These are phyloP conservation scores for Gobio gobio DNA, from an alignment of 2,113 vertebrate species.

Conservation along the genomic window DNA sequence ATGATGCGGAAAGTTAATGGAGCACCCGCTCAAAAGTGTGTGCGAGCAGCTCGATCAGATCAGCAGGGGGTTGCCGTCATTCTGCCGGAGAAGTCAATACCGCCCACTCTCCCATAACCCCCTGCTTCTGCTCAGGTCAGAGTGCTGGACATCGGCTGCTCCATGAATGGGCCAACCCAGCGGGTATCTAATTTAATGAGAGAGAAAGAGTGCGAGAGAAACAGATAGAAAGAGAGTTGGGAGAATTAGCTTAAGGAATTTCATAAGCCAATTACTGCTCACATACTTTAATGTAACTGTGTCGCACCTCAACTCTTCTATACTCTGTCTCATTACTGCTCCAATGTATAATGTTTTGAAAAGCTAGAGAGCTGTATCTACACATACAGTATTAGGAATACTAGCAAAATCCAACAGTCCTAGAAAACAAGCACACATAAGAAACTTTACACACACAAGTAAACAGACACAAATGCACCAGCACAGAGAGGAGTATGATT, in stretches of 20 bases:
- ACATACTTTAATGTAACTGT: constrained; percentile 30
- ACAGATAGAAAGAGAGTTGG: constrained; percentile 40
- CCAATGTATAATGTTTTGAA: not conserved
- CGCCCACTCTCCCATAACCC: constrained; percentile 72
- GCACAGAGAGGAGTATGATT: constrained; percentile 36
- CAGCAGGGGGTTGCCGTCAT: constrained; percentile 41
- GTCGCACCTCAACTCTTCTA: not conserved
- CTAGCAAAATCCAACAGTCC: not conserved
- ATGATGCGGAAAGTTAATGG: constrained; percentile 15
- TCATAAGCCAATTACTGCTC: constrained; percentile 34
- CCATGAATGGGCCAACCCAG: constrained; percentile 62
- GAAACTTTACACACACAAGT: not conserved
- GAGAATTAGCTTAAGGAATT: constrained; percentile 32
- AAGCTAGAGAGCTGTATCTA: constrained; percentile 3
- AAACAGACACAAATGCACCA: constrained; percentile 31
- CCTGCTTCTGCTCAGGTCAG: constrained; percentile 66
- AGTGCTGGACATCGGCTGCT: constrained; percentile 58
- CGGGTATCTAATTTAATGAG: constrained; percentile 75
- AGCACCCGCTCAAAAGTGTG: constrained; percentile 30
- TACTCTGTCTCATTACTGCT: constrained; percentile 6
- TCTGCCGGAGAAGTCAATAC: constrained; percentile 42
- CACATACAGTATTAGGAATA: not conserved
- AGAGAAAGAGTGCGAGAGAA: constrained; percentile 52
- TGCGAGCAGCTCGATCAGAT: constrained; percentile 24
- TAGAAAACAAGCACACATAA: constrained; percentile 12